Conservation (phyloP, 2,113 vertebrate species). For the Mionectes macconnelli region DNA sequence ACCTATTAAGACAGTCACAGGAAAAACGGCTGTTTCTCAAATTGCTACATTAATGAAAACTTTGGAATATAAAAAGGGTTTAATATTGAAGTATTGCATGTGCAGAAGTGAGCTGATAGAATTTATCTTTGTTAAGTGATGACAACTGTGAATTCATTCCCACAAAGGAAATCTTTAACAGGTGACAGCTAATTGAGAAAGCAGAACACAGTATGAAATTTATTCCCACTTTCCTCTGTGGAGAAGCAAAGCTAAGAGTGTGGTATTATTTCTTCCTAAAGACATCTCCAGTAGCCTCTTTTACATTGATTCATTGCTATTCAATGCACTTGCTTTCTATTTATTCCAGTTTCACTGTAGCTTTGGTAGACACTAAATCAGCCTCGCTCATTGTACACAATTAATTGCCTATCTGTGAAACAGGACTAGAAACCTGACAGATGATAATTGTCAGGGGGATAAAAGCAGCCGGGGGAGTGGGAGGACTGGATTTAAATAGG, state of each 20-base stretch:
- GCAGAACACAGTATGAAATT: conserved; percentile 25
- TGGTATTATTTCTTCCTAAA: conserved; percentile 24
- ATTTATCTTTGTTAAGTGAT: conserved; percentile 33
- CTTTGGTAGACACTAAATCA: conserved; percentile 45
- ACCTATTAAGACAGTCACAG: background rate
- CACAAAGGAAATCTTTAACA: conserved; percentile 46
- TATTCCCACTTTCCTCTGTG: conserved; percentile 12
- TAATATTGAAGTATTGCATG: background rate
- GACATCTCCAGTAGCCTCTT: conserved; percentile 22
- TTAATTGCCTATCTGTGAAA: conserved; percentile 16
- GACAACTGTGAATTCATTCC: conserved; percentile 20
- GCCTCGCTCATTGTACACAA: background rate
- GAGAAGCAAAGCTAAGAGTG: conserved; percentile 1
- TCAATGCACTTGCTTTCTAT: conserved; percentile 9
- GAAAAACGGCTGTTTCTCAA: conserved; percentile 15
- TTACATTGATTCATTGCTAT: conserved; percentile 53
- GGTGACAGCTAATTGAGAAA: conserved; percentile 42
- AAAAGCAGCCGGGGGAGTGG: background rate
- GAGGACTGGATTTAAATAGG: background rate
- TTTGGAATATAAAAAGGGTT: background rate
- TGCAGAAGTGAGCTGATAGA: background rate
- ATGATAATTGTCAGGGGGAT: background rate
- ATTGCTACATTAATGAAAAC: conserved; percentile 6
- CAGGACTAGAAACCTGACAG: background rate
- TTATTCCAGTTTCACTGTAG: conserved; percentile 22